These are phyloP conservation scores for Rhyacophila evoluta DNA, from an alignment of 2,888 invertebrate species.

Conservation along the genomic window DNA sequence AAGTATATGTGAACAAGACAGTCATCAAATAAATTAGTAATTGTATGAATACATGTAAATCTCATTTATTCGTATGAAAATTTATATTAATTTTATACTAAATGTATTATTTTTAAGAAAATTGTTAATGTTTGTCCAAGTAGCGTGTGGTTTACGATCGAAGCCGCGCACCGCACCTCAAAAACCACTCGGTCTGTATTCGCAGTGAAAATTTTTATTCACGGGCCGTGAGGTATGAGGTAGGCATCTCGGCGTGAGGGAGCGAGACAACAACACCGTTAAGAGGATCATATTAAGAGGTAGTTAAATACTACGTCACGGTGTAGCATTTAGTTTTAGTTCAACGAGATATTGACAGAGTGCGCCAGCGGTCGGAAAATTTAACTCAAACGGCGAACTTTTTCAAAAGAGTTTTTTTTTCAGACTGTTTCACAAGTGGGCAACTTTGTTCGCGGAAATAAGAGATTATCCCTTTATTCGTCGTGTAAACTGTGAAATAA, in stretches of 20 bases:
- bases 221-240: constrained; percentile 7
- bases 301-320: constrained; percentile 41
- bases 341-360: constrained; percentile 49
- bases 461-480: not conserved
- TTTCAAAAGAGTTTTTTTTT: not conserved
- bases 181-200: constrained; percentile 32
- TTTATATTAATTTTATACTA: no score
- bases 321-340: constrained; percentile 47
- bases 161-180: not conserved
- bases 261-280: constrained; percentile 42
- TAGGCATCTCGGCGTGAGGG: constrained; percentile 20
- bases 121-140: no score
- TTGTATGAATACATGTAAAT: no score
- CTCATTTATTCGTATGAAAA: no score
- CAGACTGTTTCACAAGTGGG: not conserved
- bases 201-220: constrained; percentile 45
- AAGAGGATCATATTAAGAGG: constrained; percentile 50
- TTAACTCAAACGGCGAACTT: constrained; percentile 34
- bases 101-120: no score
- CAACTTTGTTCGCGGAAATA: not conserved
- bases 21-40: no score
- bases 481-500: not conserved
- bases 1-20: no score
- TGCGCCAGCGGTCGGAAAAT: constrained; percentile 49
- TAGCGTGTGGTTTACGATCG: constrained; percentile 6